Evolutionary conservation across 2,113 vertebrate genomes (phyloP).

Genomic region (Gambusia holbrooki): DNA sequence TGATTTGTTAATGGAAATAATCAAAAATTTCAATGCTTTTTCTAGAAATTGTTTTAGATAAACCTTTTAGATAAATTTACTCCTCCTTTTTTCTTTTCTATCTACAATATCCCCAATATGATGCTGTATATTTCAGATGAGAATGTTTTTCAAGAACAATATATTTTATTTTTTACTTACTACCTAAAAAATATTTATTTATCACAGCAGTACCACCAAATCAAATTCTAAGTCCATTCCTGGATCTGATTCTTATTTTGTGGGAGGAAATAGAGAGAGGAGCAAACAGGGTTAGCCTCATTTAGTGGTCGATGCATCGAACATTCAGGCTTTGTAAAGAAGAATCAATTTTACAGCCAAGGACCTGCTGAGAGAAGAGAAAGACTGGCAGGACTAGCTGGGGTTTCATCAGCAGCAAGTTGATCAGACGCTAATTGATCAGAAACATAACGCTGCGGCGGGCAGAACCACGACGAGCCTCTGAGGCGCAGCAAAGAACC

Average conservation of each 20-base stretch:
- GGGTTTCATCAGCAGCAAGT: constrained; percentile 42
- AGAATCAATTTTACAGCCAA: constrained; percentile 30
- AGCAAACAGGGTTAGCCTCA: constrained; percentile 24
- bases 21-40: too few species aligned
- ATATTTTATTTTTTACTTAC: too few species aligned
- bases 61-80: too few species aligned
- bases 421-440: constrained; percentile 42
- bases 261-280: not conserved
- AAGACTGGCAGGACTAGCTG: constrained; percentile 24
- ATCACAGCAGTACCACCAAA: too few species aligned
- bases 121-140: too few species aligned
- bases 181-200: too few species aligned
- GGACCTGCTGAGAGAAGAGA: constrained; percentile 27
- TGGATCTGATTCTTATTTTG: not conserved
- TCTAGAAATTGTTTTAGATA: too few species aligned
- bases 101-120: too few species aligned
- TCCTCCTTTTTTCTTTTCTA: too few species aligned
- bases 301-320: constrained; percentile 35
- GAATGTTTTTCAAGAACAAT: too few species aligned
- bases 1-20: too few species aligned
- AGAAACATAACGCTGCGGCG: constrained; percentile 26
- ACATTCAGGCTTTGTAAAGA: constrained; percentile 17
- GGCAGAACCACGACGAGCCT: constrained; percentile 14
- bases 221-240: too few species aligned
- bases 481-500: constrained; percentile 3